Percentiles rank a stretch among this genome's conserved stretches.
Evolutionary conservation across 2,888 invertebrate species (phyloP).

Genomic region (Tiliacea citrago): DNA sequence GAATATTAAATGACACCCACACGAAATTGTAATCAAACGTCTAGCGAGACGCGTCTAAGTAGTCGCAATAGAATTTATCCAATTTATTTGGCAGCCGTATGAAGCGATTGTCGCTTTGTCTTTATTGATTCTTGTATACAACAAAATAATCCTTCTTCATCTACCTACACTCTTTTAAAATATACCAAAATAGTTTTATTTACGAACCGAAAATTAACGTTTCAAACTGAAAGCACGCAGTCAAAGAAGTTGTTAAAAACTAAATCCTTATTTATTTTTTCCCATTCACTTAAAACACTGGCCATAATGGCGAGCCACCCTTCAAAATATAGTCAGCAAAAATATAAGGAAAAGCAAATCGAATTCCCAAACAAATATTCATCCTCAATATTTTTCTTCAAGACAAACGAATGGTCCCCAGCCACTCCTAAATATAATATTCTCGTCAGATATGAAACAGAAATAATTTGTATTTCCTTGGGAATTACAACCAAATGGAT

Average conservation of each 20-base stretch:
- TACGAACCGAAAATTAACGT: constrained; percentile 8
- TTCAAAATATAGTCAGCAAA: constrained; percentile 36
- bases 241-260: constrained; percentile 50
- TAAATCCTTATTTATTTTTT: constrained; percentile 39
- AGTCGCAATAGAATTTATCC: constrained; percentile 59
- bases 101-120: constrained; percentile 23
- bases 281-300: constrained; percentile 16
- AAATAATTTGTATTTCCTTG: constrained; percentile 68
- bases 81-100: constrained; percentile 38
- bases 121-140: constrained; percentile 8
- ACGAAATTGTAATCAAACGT: constrained; percentile 54
- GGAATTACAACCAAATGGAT: constrained; percentile 66
- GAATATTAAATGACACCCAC: constrained; percentile 67
- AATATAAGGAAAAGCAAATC: constrained; percentile 54
- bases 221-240: constrained; percentile 14
- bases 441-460: constrained; percentile 57
- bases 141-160: neutral
- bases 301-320: constrained; percentile 26
- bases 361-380: constrained; percentile 56
- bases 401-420: constrained; percentile 56
- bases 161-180: neutral
- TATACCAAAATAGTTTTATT: neutral
- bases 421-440: constrained; percentile 59
- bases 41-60: constrained; percentile 43
- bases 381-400: constrained; percentile 47